Conservation (phyloP, 2,888 invertebrate genomes). For the Callinectes sapidus region DNA sequence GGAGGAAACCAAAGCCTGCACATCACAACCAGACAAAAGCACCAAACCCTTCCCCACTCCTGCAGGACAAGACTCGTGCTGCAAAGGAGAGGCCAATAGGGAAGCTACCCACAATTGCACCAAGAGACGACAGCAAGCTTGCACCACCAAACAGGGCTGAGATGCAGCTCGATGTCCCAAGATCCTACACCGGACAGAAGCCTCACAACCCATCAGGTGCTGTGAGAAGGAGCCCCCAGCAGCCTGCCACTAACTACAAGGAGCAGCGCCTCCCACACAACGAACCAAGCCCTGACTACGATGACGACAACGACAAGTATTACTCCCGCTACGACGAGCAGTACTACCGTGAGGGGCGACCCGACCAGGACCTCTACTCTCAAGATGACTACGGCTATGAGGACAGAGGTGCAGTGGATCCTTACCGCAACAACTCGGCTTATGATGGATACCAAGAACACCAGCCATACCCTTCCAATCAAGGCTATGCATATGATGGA, state of each 20-base stretch:
- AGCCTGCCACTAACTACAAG: neutral
- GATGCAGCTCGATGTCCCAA: neutral
- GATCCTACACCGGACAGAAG: neutral
- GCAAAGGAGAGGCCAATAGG: neutral
- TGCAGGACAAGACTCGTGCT: neutral
- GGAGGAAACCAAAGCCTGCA: neutral
- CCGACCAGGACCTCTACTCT: neutral
- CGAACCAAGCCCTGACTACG: conserved; percentile 28
- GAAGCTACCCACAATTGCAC: neutral
- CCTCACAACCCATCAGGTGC: neutral
- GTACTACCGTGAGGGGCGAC: neutral
- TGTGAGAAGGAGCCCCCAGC: neutral
- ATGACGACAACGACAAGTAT: neutral
- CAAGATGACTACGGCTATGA: neutral
- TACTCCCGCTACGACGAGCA: neutral
- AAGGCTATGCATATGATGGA: neutral
- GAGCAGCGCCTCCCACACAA: neutral
- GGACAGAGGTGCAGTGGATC: neutral
- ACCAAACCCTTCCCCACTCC: neutral
- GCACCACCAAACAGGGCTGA: neutral
- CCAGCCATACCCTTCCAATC: neutral
- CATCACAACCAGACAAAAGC: neutral
- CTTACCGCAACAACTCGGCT: neutral
- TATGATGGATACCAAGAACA: neutral
- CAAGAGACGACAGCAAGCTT: neutral